Conservation (phyloP, 2,888 invertebrate species). For the Thera britannica region DNA sequence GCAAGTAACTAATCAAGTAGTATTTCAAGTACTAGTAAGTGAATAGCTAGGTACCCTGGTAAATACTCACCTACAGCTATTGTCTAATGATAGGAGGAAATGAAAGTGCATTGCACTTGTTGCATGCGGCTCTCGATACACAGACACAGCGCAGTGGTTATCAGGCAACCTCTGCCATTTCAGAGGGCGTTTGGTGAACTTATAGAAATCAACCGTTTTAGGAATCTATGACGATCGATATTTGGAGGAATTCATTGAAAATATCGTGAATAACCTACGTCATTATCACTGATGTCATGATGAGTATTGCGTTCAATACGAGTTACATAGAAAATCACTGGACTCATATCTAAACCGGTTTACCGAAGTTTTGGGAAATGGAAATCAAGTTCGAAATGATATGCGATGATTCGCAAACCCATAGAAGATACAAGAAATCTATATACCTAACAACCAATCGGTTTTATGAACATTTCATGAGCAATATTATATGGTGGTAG, state of each 20-base stretch:
- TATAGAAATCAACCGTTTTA: slow-evolving; percentile 4
- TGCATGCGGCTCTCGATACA: slow-evolving; percentile 16
- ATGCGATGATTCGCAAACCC: too few species aligned
- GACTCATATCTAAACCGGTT: neutral
- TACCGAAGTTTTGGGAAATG: too few species aligned
- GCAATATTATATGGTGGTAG: too few species aligned
- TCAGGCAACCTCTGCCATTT: slow-evolving; percentile 6
- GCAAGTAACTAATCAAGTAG: too few species aligned
- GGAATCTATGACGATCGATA: slow-evolving; percentile 6
- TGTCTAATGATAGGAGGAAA: slow-evolving; percentile 11
- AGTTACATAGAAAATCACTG: neutral
- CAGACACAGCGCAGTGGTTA: neutral
- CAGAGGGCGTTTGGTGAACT: slow-evolving; percentile 1
- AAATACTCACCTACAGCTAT: slow-evolving; percentile 1
- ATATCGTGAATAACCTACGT: neutral
- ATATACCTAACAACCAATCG: too few species aligned
- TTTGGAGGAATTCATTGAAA: slow-evolving; percentile 8
- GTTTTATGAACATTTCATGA: too few species aligned
- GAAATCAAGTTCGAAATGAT: too few species aligned
- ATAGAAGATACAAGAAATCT: too few species aligned
- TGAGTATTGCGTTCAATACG: neutral
- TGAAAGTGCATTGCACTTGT: slow-evolving; percentile 27
- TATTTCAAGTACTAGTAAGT: too few species aligned
- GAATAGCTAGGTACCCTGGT: neutral
- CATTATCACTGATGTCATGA: neutral